Percentiles rank a stretch among this genome's conserved stretches.
Conservation (phyloP, 2,113 vertebrate genomes). For the Rissa tridactyla region DNA sequence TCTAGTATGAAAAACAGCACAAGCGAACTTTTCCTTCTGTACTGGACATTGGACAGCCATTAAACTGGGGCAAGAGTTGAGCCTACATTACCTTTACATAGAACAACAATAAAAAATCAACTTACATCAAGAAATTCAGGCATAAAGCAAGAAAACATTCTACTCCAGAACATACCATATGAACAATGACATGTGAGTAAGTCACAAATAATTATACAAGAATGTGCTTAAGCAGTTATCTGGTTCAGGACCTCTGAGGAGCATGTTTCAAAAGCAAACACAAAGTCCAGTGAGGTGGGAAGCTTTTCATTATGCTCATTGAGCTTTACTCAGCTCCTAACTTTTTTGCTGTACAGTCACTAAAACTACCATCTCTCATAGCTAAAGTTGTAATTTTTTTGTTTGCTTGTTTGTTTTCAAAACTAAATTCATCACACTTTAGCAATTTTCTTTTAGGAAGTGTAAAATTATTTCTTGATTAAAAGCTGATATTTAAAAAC, state of each 20-base stretch:
- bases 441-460: neutral
- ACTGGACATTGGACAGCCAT: neutral
- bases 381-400: neutral
- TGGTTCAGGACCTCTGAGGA: neutral
- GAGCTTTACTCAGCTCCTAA: neutral
- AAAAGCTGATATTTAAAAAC: neutral
- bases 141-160: neutral
- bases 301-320: neutral
- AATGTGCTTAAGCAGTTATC: neutral
- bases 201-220: neutral
- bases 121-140: neutral
- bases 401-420: neutral
- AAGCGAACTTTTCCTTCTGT: neutral
- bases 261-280: neutral
- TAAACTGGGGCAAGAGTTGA: neutral
- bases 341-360: neutral
- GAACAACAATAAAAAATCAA: neutral
- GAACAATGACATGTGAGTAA: neutral
- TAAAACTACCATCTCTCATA: neutral
- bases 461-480: neutral
- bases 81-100: neutral
- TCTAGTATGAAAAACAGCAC: neutral
- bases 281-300: neutral
- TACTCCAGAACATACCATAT: neutral
- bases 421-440: neutral